These are phyloP conservation scores for Cryptus armator DNA, from an alignment of 2,888 invertebrate genomes.

Conservation along the genomic window DNA sequence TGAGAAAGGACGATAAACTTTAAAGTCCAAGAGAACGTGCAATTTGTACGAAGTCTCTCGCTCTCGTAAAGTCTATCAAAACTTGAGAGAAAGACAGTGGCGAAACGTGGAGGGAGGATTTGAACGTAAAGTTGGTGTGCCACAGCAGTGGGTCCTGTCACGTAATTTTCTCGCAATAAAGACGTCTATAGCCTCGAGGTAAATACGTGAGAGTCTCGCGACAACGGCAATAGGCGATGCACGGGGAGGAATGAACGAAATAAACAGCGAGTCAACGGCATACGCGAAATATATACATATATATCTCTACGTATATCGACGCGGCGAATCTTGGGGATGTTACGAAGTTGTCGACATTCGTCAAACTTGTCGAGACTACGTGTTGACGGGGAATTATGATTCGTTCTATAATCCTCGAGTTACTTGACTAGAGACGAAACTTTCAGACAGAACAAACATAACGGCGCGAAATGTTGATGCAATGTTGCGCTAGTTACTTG, in stretches of 20 bases:
- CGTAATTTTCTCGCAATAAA: not conserved
- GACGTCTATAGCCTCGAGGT: not conserved
- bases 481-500: no score
- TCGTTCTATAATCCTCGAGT: slow-evolving; percentile 4
- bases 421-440: not conserved
- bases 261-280: not conserved
- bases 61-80: slow-evolving; percentile 38
- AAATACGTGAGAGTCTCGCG: not conserved
- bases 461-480: no score
- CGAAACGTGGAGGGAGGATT: not conserved
- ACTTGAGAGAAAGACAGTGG: slow-evolving; percentile 36
- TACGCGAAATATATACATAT: not conserved
- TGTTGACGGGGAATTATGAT: not conserved
- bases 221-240: not conserved
- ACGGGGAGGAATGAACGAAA: not conserved
- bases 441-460: not conserved
- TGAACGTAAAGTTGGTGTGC: not conserved
- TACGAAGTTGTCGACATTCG: not conserved
- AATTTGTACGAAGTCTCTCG: slow-evolving; percentile 5
- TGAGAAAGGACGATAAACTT: slow-evolving; percentile 10
- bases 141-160: not conserved
- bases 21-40: not conserved
- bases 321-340: no score
- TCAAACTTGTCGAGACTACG: not conserved
- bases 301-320: not conserved